A percentile compares a stretch with the other conserved stretches of the same genome.
Evolutionary conservation across 1,140 invertebrate species (phyloP).

Genomic region (Portunus trituberculatus): DNA sequence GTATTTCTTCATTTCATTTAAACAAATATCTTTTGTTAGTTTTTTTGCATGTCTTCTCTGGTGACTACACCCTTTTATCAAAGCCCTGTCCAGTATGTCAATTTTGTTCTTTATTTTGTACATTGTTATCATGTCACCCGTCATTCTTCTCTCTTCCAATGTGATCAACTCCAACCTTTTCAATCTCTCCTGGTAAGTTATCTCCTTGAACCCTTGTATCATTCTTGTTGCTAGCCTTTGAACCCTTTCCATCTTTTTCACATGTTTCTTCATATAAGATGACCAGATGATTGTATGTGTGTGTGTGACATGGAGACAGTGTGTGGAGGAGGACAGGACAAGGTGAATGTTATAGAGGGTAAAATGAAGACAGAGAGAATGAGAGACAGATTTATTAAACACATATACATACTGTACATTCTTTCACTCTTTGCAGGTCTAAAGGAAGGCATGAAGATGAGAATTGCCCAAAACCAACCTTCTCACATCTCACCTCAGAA

Average conservation of each 20-base stretch:
- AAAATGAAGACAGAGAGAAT: neutral
- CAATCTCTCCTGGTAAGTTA: too few relatives aligned
- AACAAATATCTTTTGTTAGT: neutral
- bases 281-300: neutral
- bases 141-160: neutral
- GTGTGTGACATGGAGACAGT: too few relatives aligned
- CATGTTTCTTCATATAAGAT: too few relatives aligned
- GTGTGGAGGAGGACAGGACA: too few relatives aligned
- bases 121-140: neutral
- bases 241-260: too few relatives aligned
- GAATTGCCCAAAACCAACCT: conserved; percentile 87
- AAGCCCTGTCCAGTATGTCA: too few relatives aligned
- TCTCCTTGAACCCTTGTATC: too few relatives aligned
- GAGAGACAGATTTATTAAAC: neutral
- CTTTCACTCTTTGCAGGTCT: conserved; percentile 81
- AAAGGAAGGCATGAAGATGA: conserved; percentile 87
- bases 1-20: too few relatives aligned
- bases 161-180: too few relatives aligned
- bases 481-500: conserved; percentile 83
- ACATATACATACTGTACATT: too few relatives aligned
- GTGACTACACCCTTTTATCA: neutral
- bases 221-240: too few relatives aligned
- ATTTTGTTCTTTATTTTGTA: neutral
- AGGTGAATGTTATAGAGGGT: neutral
- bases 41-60: neutral